These are phyloP conservation scores for Peromyscus maniculatus DNA, from an alignment of 2,113 vertebrate genomes.

Conservation along the genomic window DNA sequence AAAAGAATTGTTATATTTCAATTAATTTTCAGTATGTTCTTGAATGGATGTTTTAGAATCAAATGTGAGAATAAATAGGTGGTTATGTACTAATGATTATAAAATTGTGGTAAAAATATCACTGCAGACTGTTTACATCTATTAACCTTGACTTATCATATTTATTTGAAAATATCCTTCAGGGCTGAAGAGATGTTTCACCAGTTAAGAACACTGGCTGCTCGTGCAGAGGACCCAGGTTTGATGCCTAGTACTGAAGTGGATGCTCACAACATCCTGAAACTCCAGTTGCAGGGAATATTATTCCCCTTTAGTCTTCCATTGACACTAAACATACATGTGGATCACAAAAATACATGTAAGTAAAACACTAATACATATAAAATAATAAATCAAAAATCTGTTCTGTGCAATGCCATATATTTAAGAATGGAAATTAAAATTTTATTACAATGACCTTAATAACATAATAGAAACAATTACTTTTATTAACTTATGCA, in stretches of 20 bases:
- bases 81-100: neutral
- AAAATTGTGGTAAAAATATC: neutral
- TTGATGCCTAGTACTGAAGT: neutral
- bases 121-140: slow-evolving; percentile 5
- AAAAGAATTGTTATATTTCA: neutral
- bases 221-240: neutral
- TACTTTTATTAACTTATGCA: neutral
- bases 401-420: neutral
- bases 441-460: neutral
- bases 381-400: neutral
- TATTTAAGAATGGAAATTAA: neutral
- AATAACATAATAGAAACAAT: neutral
- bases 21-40: neutral
- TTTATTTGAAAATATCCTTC: neutral
- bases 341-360: neutral
- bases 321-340: too few relatives aligned
- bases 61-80: neutral
- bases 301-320: neutral
- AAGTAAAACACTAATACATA: neutral
- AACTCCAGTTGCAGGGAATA: neutral
- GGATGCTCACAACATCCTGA: too few relatives aligned
- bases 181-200: neutral
- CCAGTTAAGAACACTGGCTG: too few relatives aligned
- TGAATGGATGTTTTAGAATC: neutral
- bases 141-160: neutral